Percentiles rank a stretch among this genome's conserved stretches.
Evolutionary conservation across 1,140 invertebrate species (phyloP).

Genomic region (Bombus confusus): DNA sequence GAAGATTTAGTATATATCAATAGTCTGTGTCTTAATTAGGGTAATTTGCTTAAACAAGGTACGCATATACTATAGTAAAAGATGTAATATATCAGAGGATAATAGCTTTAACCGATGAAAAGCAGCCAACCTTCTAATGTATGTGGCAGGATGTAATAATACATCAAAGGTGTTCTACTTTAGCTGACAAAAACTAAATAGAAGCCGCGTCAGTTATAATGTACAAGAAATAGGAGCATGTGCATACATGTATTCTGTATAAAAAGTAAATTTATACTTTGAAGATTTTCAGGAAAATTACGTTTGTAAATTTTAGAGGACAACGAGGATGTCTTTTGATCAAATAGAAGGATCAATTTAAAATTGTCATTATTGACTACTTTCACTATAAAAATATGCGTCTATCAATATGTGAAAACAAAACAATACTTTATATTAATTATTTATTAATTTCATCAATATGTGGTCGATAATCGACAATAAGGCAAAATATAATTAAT

Average conservation of each 20-base stretch:
- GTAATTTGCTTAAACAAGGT: not conserved
- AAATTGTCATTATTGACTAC: no score
- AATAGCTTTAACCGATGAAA: conserved; percentile 19
- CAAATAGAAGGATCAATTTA: no score
- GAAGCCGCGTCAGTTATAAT: not conserved
- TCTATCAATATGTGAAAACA: no score
- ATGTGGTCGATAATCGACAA: no score
- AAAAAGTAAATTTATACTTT: not conserved
- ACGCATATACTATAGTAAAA: not conserved
- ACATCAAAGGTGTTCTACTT: conserved; percentile 23
- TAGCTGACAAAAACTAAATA: conserved; percentile 12
- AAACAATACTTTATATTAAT: no score
- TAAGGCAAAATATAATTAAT: no score
- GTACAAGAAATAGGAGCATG: not conserved
- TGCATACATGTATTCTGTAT: not conserved
- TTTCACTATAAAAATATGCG: no score
- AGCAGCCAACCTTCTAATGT: conserved; percentile 1
- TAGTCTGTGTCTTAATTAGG: not conserved
- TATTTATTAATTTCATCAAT: no score
- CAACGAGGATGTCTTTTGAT: no score
- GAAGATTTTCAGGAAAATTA: not conserved
- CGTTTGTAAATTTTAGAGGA: not conserved
- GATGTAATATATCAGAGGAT: not conserved
- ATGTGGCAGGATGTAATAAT: conserved; percentile 3
- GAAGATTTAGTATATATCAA: not conserved